Percentiles rank a stretch among this genome's conserved stretches.
Evolutionary conservation across 2,113 vertebrate genomes (phyloP).

Genomic region (Delphinus delphis): DNA sequence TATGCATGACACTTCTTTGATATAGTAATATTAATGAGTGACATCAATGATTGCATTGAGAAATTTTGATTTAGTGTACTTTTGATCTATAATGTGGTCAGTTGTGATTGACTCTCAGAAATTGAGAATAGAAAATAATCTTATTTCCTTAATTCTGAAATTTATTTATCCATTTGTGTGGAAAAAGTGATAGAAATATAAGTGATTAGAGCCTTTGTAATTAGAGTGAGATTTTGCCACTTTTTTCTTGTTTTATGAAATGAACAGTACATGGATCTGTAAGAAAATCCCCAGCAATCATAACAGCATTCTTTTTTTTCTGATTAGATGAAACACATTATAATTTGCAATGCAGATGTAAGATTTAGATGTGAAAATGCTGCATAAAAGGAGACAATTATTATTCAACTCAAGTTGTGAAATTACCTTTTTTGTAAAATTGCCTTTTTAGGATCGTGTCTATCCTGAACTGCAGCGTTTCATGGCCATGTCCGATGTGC

Average conservation of each 20-base stretch:
- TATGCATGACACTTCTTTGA: background rate
- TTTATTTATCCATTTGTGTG: conserved; percentile 28
- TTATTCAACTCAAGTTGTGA: background rate
- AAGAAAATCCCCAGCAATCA: conserved; percentile 46
- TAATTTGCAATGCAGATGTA: conserved; percentile 40
- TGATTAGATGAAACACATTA: conserved; percentile 39
- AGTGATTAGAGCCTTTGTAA: conserved; percentile 47
- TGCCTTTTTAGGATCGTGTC: conserved; percentile 89
- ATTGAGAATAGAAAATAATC: conserved; percentile 34
- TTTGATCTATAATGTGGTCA: background rate
- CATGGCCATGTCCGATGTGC: conserved; percentile 85
- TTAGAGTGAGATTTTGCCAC: conserved; percentile 9
- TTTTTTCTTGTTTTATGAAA: conserved; percentile 50
- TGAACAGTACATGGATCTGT: background rate
- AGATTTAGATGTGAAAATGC: conserved; percentile 24
- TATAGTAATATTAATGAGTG: background rate
- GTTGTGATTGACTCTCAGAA: conserved; percentile 27
- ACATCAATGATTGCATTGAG: background rate
- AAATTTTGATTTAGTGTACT: background rate
- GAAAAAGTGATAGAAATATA: conserved; percentile 46
- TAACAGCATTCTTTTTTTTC: conserved; percentile 3
- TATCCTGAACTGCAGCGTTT: conserved; percentile 95
- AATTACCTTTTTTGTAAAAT: conserved; percentile 40
- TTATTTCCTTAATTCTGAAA: conserved; percentile 39
- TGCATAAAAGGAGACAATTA: background rate